phyloP scores from a whole-genome alignment of 1,140 invertebrate species.

The Anadara kagoshimensis region DNA sequence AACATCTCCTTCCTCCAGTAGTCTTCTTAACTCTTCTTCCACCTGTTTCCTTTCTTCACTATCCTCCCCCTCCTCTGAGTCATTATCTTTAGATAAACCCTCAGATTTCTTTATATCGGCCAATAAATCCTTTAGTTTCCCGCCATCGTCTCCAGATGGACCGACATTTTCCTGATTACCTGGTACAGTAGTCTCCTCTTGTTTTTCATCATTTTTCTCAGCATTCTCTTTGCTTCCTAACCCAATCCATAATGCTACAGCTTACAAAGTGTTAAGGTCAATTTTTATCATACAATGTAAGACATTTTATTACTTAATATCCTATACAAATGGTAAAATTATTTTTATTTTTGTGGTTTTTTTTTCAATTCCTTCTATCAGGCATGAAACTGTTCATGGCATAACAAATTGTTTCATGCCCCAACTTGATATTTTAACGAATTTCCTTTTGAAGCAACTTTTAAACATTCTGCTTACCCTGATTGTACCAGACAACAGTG shows the following conservation, averaged over 20 bases:
- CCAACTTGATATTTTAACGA: no score
- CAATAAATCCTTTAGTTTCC: conserved; percentile 14
- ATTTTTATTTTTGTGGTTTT: no score
- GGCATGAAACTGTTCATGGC: no score
- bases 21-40: conserved; percentile 9
- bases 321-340: no score
- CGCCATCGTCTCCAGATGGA: conserved; percentile 20
- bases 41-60: conserved; percentile 27
- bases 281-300: not conserved
- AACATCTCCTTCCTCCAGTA: conserved; percentile 10
- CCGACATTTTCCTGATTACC: conserved; percentile 17
- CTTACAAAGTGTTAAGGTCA: conserved; percentile 38
- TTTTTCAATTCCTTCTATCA: no score
- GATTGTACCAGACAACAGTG: no score
- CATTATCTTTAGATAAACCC: conserved; percentile 15
- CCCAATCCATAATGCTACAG: conserved; percentile 56
- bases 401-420: no score
- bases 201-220: not conserved
- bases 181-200: not conserved
- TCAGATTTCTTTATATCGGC: conserved; percentile 14
- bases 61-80: conserved; percentile 21
- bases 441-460: no score
- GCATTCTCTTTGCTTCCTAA: not conserved
- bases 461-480: no score
- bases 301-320: not conserved